phyloP scores from a whole-genome alignment of 1,140 invertebrate genomes.

The Dendrolimus punctatus region DNA sequence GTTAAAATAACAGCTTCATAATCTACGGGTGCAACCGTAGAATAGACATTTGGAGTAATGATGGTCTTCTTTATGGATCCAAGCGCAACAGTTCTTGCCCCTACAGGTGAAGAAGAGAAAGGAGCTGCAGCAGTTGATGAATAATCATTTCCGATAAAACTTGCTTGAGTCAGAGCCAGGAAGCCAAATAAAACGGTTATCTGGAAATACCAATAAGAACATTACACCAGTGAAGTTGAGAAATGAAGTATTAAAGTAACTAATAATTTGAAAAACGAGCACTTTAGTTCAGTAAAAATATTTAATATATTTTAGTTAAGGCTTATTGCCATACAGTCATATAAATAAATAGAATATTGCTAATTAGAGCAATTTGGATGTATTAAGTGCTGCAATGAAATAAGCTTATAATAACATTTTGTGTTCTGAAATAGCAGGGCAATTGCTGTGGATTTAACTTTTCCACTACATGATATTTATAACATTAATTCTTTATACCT shows the following conservation, averaged over 20 bases:
- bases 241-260: too few species aligned
- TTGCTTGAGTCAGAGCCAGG: constrained; percentile 13
- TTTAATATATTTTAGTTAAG: too few species aligned
- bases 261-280: too few species aligned
- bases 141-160: constrained; percentile 7
- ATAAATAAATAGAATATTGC: too few species aligned
- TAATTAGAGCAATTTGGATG: neutral
- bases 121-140: constrained; percentile 3
- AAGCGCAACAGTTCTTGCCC: constrained; percentile 9
- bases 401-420: neutral
- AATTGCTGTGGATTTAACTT: too few species aligned
- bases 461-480: too few species aligned
- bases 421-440: neutral
- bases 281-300: too few species aligned
- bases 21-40: constrained; percentile 3
- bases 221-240: neutral
- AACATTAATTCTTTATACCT: constrained; percentile 1
- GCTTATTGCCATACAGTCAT: too few species aligned
- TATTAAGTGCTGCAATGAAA: neutral
- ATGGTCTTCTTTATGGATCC: constrained; percentile 12
- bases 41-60: constrained; percentile 5
- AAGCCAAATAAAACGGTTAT: constrained; percentile 13
- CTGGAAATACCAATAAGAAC: constrained; percentile 14
- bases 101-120: constrained; percentile 14
- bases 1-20: constrained; percentile 10